A percentile compares a stretch with the other conserved stretches of the same genome.
phyloP scores from a whole-genome alignment of 2,797 vertebrate genomes.

The Xerus rutilus region DNA sequence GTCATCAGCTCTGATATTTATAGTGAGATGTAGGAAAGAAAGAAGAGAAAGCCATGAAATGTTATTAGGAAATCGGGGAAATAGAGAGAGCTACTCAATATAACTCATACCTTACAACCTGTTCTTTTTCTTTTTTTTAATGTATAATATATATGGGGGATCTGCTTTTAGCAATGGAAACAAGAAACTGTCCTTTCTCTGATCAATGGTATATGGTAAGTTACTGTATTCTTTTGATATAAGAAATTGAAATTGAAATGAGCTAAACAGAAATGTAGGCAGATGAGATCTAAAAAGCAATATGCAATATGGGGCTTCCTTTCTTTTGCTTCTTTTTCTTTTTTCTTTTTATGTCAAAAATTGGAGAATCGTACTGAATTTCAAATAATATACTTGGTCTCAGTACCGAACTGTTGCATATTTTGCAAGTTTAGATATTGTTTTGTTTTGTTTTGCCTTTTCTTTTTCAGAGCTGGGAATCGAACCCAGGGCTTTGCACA shows the following conservation, averaged over 20 bases:
- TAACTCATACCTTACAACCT: conserved; percentile 45
- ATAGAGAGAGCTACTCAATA: not conserved
- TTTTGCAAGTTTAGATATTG: conserved; percentile 51
- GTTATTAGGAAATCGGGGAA: conserved; percentile 62
- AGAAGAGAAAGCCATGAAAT: conserved; percentile 58
- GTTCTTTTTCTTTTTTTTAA: conserved; percentile 28
- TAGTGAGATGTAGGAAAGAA: conserved; percentile 53
- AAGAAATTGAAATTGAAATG: conserved; percentile 64
- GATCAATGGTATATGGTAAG: not conserved
- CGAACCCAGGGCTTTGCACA: too few species aligned
- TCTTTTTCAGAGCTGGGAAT: too few species aligned
- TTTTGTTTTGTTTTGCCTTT: too few species aligned
- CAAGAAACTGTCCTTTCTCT: not conserved
- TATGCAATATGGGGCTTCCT: not conserved
- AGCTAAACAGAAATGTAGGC: conserved; percentile 43
- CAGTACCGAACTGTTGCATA: conserved; percentile 47
- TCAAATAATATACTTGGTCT: conserved; percentile 34
- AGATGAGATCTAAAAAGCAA: conserved; percentile 56
- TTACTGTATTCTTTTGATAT: conserved; percentile 46
- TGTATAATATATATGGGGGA: not conserved
- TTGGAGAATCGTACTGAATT: conserved; percentile 41
- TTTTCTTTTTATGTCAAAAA: conserved; percentile 28
- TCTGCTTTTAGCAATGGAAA: conserved; percentile 64
- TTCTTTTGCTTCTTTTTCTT: not conserved
- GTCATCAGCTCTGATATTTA: conserved; percentile 73